Base-by-base conservation (phyloP, 1,140 invertebrate species). In the Ylistrum balloti region DNA sequence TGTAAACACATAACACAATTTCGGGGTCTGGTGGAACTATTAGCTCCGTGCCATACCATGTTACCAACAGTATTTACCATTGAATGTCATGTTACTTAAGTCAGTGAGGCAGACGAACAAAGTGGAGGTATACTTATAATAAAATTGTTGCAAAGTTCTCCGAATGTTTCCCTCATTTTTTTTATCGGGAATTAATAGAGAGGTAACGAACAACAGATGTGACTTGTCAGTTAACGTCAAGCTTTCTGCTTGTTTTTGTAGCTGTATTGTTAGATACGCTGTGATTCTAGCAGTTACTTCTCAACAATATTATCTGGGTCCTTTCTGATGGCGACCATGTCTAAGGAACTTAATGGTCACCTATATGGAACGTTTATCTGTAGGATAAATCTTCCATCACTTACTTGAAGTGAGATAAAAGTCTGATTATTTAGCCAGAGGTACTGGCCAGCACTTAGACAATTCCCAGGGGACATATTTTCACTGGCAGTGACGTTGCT, bases 401-500 rank as follows among this genome's bases (percentile, higher is more conserved):
- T 74, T 28, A 74, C 56, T 28, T 74, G 0, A 28, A 74, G 56
- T 74, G 56, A 74, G 56, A 74, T 74, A 74, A 74, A 74, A n/a
- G 56, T 74, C n/a, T n/a, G 56, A 17, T 9, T 74, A 74, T 74
- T 5, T 17, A 74, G 22, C 56, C 56, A 74, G 56, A 28, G 56
- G 56, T 74, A n/a, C 56, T 74, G 13, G 45, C 20, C 15, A 11
- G 56, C 56, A 74, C 56, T 74, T 74, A 74, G 1, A 74, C 1
- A 28, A 3, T 28, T 74, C n/a, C 56, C 56, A n/a, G n/a, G 56
- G 56, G 56, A 28, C 22, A n/a, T 3, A 74, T 28, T 74, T 48
- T 28, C n/a, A 28, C 56, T 74, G 22, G 56, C n/a, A 74, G 56
- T 74, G 56, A 74, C 56, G 56, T n/a, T 74, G 56, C 56, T 74